Base-by-base conservation (phyloP, 35 echinoderm and acorn worm genomes). In the Eucidaris tribuloides region DNA sequence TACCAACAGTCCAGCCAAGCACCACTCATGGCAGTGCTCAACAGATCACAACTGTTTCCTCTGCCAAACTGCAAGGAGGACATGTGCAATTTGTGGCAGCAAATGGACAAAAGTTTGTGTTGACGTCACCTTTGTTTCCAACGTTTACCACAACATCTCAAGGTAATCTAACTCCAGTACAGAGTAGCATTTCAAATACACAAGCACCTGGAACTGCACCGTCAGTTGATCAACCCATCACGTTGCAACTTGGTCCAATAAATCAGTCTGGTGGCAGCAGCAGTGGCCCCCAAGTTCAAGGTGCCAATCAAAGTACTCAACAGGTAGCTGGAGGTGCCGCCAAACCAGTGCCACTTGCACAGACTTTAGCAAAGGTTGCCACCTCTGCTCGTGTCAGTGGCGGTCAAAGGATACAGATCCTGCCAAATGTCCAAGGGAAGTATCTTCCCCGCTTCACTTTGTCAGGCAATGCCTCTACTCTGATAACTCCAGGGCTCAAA, bases 71-170 rank as follows among this genome's bases (percentile, higher is more conserved):
- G 29, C 68, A 74, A 44, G 41, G 68, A 3, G 68, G 68, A 42
- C 68, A 74, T 14, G 38, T 74, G 15, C 68, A 74, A 40, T 74
- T 74, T 74, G 68, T 74, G 9, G 68, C 68, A 42, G 68, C 68
- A 35, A 74, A 74, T 74, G 68, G 68, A 74, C 68, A 74, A 44
- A 74, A 74, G 23, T 74, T 42, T 44, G 68, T 74, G 9, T 40
- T 74, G 29, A 74, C 68, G 6, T 74, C 68, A 25, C 24, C 68
- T 24, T 40, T 74, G 35, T 71, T 71, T 71, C 65, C 65, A 27
- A 71, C 65, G 31, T 74, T 74, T 24, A 74, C 68, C 1, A 74
- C 68, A 24, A 74, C 68, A 33, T 74, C 68, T 20, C 68, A 74
- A 36, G 68, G 37, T 22, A 74, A 27, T 9, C 35, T 74, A 24